Percentiles rank a stretch among this genome's conserved stretches.
These are phyloP conservation scores for Euzophera pinguis DNA, from an alignment of 2,888 invertebrate genomes.

Conservation along the genomic window DNA sequence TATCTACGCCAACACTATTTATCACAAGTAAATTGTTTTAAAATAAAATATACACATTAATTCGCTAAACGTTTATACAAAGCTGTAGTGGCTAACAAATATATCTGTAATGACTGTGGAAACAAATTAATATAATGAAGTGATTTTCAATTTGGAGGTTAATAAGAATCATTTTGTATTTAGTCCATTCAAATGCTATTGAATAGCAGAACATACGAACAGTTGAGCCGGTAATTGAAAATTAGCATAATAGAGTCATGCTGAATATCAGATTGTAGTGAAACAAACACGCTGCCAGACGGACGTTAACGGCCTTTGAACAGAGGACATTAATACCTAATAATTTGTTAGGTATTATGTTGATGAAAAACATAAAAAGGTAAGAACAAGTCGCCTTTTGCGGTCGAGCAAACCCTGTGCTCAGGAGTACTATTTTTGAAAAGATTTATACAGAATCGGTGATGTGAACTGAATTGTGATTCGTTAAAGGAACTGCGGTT, in stretches of 20 bases:
- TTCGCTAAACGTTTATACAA: neutral
- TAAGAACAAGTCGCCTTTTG: no score
- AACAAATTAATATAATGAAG: neutral
- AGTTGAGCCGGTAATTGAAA: neutral
- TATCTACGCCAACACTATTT: no score
- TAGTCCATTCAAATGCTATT: neutral
- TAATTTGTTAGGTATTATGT: no score
- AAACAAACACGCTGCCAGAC: neutral
- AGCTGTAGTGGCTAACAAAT: neutral
- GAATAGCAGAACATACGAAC: neutral
- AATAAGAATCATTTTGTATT: neutral
- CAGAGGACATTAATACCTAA: neutral
- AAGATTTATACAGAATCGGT: no score
- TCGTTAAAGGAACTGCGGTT: no score
- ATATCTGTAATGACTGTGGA: neutral
- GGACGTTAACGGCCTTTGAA: neutral
- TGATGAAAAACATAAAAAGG: no score
- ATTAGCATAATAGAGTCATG: neutral
- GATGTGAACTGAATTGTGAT: no score
- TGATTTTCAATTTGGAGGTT: neutral
- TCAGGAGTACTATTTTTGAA: no score
- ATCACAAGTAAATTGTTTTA: no score
- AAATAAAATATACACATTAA: no score
- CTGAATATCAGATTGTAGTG: constrained; percentile 2
- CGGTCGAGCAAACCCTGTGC: no score